Conservation (phyloP, 2,113 vertebrate genomes). For the Piaya cayana region DNA sequence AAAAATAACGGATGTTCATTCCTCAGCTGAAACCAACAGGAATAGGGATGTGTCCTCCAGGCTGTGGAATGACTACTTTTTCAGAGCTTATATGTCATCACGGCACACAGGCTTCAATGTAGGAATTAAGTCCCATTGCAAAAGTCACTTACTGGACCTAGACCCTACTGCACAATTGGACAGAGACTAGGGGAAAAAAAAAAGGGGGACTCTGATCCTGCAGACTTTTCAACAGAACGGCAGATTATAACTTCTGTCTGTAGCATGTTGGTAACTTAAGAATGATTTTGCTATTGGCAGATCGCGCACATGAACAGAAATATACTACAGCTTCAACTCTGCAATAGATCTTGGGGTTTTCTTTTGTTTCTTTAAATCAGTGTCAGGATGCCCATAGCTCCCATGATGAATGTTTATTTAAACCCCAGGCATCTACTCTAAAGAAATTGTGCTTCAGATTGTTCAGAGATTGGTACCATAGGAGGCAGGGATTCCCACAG, state of each 20-base stretch:
- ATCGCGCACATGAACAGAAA: not conserved
- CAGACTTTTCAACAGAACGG: not conserved
- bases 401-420: not conserved
- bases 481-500: conserved; percentile 1
- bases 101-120: not conserved
- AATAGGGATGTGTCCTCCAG: not conserved
- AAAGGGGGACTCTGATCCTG: not conserved
- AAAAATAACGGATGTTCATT: not conserved
- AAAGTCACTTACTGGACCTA: not conserved
- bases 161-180: not conserved
- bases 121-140: not conserved
- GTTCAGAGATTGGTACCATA: not conserved
- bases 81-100: not conserved
- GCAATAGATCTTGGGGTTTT: not conserved
- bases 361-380: not conserved
- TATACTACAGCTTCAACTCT: not conserved
- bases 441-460: not conserved
- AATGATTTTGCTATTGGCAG: not conserved
- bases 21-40: not conserved
- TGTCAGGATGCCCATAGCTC: not conserved
- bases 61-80: not conserved
- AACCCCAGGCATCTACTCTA: not conserved
- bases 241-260: not conserved
- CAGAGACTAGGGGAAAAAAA: accelerated
- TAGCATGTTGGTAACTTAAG: not conserved